Evolutionary conservation across 2,113 vertebrate genomes (phyloP), one percentile per base, ranked within the genome.

Genomic region (Forbesichthys papilliferus): DNA sequence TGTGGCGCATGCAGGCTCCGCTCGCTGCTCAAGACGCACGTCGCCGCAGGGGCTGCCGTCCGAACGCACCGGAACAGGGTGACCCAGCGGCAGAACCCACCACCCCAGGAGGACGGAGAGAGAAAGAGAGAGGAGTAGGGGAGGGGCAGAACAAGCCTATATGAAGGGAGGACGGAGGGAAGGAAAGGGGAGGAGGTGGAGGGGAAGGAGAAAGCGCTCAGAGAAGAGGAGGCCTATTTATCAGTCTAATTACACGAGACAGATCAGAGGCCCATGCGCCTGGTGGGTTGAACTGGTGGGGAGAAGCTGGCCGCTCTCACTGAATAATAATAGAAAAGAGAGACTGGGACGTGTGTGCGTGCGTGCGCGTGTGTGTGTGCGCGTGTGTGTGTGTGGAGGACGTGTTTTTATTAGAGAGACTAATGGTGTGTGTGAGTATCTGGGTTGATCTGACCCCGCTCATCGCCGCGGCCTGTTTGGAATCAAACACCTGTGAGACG

Each of bases 201-300:
- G 10, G 9, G 51, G 47, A 51, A 75, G 66, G 48, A 48, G 16
- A 13, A 62, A 13, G 56, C 6, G 11, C 13, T 9, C 60, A 52
- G 46, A 77, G 75, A 42, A 52, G 61, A 47, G 77, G 70, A 56
- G 58, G 76, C 73, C 85, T 83, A 88, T 91, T 91, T 89, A 90
- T 91, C 85, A 90, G 83, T 84, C 77, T 90, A 90, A 91, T 91
- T 92, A 90, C 82, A 54, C 69, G 73, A 84, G 84, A 86, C 84
- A 87, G 81, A 86, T 81, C 81, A 75, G 81, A 80, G 74, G 78
- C 78, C 86, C 70, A 64, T 77, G 71, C 74, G 63, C 75, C 76
- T 73, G 73, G 81, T 80, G 68, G 66, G 79, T 81, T 78, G 61
- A 71, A 81, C 85, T 88, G 90, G 87, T 87, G 73, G 84, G 86